These are phyloP conservation scores for Taeniopygia guttata DNA, from an alignment of 2,797 vertebrate genomes.

Conservation along the genomic window DNA sequence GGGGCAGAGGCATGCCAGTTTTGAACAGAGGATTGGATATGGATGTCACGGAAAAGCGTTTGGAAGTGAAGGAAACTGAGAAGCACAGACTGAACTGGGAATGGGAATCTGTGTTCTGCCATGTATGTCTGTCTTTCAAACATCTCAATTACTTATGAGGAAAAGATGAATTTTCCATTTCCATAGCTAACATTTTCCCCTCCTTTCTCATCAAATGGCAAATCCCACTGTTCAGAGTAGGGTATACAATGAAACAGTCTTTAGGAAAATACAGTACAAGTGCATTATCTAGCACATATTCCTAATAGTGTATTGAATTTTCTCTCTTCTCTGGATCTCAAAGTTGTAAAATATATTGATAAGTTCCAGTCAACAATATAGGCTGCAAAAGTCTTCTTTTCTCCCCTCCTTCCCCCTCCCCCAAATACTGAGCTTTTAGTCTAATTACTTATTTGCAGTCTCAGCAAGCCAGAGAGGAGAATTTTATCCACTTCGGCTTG, in stretches of 20 bases:
- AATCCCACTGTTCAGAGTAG: slow-evolving; percentile 62
- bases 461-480: slow-evolving; percentile 76
- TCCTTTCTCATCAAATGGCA: slow-evolving; percentile 73
- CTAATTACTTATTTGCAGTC: slow-evolving; percentile 80
- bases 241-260: slow-evolving; percentile 45
- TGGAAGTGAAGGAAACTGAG: neutral
- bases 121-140: slow-evolving; percentile 48
- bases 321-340: slow-evolving; percentile 49
- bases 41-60: neutral
- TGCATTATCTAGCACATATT: slow-evolving; percentile 59
- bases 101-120: neutral
- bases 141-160: slow-evolving; percentile 59
- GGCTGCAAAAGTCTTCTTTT: slow-evolving; percentile 56
- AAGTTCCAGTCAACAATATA: slow-evolving; percentile 66
- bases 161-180: slow-evolving; percentile 70
- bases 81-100: neutral
- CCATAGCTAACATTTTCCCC: slow-evolving; percentile 51
- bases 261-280: slow-evolving; percentile 50
- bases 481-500: slow-evolving; percentile 79
- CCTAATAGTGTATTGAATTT: slow-evolving; percentile 33
- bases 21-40: neutral
- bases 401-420: neutral
- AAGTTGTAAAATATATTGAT: slow-evolving; percentile 62
- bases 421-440: slow-evolving; percentile 67
- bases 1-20: neutral